phyloP scores from a whole-genome alignment of 2,888 invertebrate species.

The Synergus japonicus region DNA sequence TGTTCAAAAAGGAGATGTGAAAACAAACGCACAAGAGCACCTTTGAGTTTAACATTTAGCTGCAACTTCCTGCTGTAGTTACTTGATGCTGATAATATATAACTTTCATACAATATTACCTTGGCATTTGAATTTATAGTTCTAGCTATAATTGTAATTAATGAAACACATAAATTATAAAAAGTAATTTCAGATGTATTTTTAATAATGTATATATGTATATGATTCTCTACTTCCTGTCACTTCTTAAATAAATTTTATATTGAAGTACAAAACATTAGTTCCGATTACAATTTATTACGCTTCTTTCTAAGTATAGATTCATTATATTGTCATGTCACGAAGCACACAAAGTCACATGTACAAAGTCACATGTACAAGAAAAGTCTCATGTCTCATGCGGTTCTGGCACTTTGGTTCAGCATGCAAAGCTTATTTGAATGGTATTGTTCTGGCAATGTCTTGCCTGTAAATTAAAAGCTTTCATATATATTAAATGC shows the following conservation, averaged over 20 bases:
- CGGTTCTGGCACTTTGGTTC: conserved; percentile 19
- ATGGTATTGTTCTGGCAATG: conserved; percentile 31
- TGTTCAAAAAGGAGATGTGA: conserved; percentile 31
- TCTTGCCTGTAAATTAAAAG: conserved; percentile 20
- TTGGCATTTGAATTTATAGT: too few relatives aligned
- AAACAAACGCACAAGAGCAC: conserved; percentile 40
- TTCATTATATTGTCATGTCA: conserved; percentile 22
- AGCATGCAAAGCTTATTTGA: conserved; percentile 23
- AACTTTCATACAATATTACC: neutral
- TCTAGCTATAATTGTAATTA: too few relatives aligned
- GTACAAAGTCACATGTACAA: conserved; percentile 23
- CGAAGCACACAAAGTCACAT: neutral
- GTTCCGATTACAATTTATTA: conserved; percentile 24
- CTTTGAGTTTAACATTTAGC: conserved; percentile 18
- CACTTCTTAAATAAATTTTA: conserved; percentile 6
- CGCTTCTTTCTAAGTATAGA: conserved; percentile 23
- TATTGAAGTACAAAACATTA: neutral
- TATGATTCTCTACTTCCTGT: neutral
- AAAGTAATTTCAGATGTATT: too few relatives aligned
- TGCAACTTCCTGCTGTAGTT: conserved; percentile 20
- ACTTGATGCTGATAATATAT: conserved; percentile 4
- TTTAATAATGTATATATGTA: too few relatives aligned
- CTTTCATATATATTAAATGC: conserved; percentile 2
- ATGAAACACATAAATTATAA: too few relatives aligned
- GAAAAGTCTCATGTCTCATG: conserved; percentile 8